Conservation (phyloP, 2,888 invertebrate genomes). For the Sthenelais limicola region DNA sequence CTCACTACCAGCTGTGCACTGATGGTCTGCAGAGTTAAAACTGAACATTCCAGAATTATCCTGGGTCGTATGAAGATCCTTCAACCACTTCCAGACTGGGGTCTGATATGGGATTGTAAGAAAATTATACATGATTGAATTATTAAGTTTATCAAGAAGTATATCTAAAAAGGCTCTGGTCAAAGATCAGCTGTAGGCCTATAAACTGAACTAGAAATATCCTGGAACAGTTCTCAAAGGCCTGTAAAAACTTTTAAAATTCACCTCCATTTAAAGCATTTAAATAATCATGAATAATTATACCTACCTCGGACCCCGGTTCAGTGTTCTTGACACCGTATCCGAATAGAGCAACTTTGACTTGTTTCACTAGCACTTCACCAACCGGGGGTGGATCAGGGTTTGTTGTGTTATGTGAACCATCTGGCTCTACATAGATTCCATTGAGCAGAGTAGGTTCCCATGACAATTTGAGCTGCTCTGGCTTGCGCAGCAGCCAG, state of each 20-base stretch:
- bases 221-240: too few relatives aligned
- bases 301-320: not conserved
- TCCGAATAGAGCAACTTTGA: conserved; percentile 60
- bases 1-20: conserved; percentile 52
- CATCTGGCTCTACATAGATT: conserved; percentile 5
- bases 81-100: conserved; percentile 18
- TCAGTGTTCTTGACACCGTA: conserved; percentile 57
- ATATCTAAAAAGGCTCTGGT: too few relatives aligned
- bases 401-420: too few relatives aligned
- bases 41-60: conserved; percentile 47
- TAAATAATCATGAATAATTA: not conserved
- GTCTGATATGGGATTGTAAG: not conserved
- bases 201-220: too few relatives aligned
- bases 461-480: conserved; percentile 54
- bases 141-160: not conserved
- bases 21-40: conserved; percentile 51
- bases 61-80: not conserved
- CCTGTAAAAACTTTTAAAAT: too few relatives aligned
- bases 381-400: too few relatives aligned
- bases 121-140: not conserved
- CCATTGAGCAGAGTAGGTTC: conserved; percentile 49
- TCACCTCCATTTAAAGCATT: not conserved
- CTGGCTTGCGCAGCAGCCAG: not conserved
- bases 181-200: too few relatives aligned
- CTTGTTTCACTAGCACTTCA: conserved; percentile 40